Conservation (phyloP, 2,888 invertebrate genomes). For the Rotaria macrura region DNA sequence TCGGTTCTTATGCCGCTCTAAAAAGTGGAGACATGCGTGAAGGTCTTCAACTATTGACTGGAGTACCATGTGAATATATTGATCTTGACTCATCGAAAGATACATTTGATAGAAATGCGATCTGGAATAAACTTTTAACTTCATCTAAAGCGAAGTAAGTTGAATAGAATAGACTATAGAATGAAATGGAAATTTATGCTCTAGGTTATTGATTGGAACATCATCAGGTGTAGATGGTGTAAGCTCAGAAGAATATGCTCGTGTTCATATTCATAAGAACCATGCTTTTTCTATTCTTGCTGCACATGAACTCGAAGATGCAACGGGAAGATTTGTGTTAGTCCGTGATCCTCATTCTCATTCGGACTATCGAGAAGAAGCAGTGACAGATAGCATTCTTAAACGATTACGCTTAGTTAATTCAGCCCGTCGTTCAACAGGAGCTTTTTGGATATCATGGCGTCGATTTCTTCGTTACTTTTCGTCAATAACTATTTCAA, state of each 20-base stretch:
- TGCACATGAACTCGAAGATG: neutral
- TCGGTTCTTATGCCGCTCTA: conserved; percentile 28
- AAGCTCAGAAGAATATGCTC: conserved; percentile 51
- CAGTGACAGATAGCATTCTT: neutral
- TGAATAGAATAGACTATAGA: neutral
- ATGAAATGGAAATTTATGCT: no score
- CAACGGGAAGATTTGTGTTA: neutral
- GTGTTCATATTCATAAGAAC: neutral
- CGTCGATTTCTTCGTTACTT: neutral
- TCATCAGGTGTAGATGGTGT: conserved; percentile 69
- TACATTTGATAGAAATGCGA: neutral
- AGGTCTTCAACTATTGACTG: conserved; percentile 71
- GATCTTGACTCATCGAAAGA: conserved; percentile 58
- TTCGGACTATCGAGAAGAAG: neutral
- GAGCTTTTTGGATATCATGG: conserved; percentile 8
- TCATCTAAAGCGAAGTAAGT: neutral
- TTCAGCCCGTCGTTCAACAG: neutral
- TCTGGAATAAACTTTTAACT: neutral
- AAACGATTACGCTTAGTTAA: neutral
- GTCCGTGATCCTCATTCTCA: neutral
- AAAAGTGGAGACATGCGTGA: conserved; percentile 28
- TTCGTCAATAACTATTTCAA: neutral
- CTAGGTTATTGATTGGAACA: conserved; percentile 67
- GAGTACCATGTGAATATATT: conserved; percentile 90
- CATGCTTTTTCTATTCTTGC: conserved; percentile 33